Percentiles rank a stretch among this genome's conserved stretches.
phyloP scores from a whole-genome alignment of 2,113 vertebrate genomes.

The Pteropus alecto region DNA sequence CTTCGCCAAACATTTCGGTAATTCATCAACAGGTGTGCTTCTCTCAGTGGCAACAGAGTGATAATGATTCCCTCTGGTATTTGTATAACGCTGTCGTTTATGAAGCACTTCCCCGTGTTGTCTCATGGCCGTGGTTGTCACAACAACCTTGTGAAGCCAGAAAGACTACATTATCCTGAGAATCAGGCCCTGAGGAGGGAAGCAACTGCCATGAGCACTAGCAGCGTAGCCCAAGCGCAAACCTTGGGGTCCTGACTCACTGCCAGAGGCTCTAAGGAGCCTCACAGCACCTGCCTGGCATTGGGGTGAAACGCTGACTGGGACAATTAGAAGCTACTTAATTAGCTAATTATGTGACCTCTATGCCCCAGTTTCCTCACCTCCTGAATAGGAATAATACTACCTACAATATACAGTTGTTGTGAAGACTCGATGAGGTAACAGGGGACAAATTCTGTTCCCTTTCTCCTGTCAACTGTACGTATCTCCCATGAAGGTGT shows the following conservation, averaged over 20 bases:
- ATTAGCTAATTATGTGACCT: background rate
- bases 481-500: background rate
- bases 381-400: background rate
- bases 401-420: background rate
- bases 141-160: background rate
- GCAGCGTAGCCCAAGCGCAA: background rate
- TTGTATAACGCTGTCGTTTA: background rate
- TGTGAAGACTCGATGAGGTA: background rate
- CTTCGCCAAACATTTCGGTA: background rate
- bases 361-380: background rate
- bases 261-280: background rate
- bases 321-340: background rate
- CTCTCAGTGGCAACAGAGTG: background rate
- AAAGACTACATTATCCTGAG: slow-evolving; percentile 16
- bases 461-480: background rate
- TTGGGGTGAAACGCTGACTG: background rate
- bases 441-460: background rate
- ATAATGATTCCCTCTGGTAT: background rate
- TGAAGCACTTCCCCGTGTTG: background rate
- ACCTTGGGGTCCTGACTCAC: background rate
- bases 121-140: background rate
- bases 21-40: background rate
- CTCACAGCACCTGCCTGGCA: background rate
- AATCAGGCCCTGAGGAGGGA: background rate
- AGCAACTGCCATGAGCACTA: background rate